Base-by-base conservation (phyloP, 1,140 invertebrate species). In the Zaprionus gabonicus region DNA sequence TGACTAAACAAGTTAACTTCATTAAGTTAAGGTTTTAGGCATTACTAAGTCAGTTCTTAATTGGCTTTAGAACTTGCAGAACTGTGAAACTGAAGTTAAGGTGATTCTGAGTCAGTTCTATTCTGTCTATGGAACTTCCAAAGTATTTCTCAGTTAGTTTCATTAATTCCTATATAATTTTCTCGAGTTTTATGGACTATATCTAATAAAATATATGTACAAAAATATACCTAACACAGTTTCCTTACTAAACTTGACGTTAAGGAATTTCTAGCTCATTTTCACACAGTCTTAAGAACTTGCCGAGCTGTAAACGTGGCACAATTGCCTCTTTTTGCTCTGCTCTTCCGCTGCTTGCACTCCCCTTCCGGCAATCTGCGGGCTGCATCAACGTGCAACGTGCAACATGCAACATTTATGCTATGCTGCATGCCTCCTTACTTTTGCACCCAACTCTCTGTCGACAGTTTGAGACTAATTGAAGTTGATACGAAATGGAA, bases 381-480 rank as follows among this genome's bases (percentile, higher is more conserved):
- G 25, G 25, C 31, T 53, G 31, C 51, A 56, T 31, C 17, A 46
- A 46, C 41, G 41, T 56, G 66, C 17, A 46, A 46, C 41, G 41
- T 56, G 66, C 44, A 46, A 46, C 41, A 46, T 51, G 44, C 56
- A 38, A 17, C 46, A 41, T 60, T 62, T 53, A 53, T 49, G 27
- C 65, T 57, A 51, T 49, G 27, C 65, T 57, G 25, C 60, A 25
- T 23, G 9, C 49, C 49, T 38, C 31, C 46, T 25, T 25, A 2
- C 28, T 25, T 25, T 38, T 36, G 51, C 49, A 44, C 49, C 62
- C 53, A 44, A 31, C 46, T 56, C 31, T 17, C 31, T 75, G 67
- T 75, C 72, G 57, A 23, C 67, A 58, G 70, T 69, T 71, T 64
- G 67, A 38, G 68, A 71, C 68, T 76, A 71, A 71, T 76, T 76